Evolutionary conservation across 2,888 invertebrate genomes (phyloP).

Genomic region (Hypomecis atomaria): DNA sequence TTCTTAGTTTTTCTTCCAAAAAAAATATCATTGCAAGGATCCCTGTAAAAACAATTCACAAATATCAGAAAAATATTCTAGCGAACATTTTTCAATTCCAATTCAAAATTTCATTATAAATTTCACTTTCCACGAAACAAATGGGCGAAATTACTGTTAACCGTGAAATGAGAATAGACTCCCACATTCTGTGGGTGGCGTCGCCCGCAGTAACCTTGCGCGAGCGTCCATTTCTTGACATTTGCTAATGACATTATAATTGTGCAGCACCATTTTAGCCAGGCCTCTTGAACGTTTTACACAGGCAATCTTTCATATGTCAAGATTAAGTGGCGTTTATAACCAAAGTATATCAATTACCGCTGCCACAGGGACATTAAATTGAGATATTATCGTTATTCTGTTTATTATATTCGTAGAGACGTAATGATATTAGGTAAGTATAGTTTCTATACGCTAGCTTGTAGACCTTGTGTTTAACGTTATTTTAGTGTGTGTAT

Average conservation of each 20-base stretch:
- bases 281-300: slow-evolving; percentile 22
- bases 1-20: no score
- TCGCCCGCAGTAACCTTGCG: slow-evolving; percentile 52
- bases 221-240: slow-evolving; percentile 54
- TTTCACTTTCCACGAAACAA: no score
- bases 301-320: slow-evolving; percentile 30
- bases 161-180: background rate
- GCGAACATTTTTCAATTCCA: no score
- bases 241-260: slow-evolving; percentile 71
- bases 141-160: background rate
- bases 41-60: no score
- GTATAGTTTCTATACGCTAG: background rate
- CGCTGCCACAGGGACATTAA: slow-evolving; percentile 41
- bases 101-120: no score
- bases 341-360: slow-evolving; percentile 32
- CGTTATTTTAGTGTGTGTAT: background rate
- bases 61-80: no score
- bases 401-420: slow-evolving; percentile 48
- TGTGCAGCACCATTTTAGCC: slow-evolving; percentile 39
- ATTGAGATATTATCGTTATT: slow-evolving; percentile 56
- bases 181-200: slow-evolving; percentile 44
- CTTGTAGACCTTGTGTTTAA: background rate
- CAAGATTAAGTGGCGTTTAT: slow-evolving; percentile 42
- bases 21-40: no score
- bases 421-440: slow-evolving; percentile 45